These are phyloP conservation scores for Megamerina dolium DNA, from an alignment of 2,888 invertebrate genomes.

Conservation along the genomic window DNA sequence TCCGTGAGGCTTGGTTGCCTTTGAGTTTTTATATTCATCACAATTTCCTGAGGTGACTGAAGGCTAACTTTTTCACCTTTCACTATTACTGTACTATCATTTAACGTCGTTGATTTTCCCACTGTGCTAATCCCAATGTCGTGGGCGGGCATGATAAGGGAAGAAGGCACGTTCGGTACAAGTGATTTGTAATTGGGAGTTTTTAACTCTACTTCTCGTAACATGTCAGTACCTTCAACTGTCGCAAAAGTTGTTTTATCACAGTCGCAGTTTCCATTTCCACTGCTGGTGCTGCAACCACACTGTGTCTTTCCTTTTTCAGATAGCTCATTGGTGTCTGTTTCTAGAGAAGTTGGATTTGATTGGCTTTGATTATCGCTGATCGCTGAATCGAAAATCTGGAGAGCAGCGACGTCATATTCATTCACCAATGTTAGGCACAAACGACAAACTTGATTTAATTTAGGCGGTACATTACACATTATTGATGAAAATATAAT, in stretches of 20 bases:
- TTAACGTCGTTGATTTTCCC: conserved; percentile 1
- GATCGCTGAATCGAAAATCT: conserved; percentile 36
- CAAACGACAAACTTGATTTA: conserved; percentile 89
- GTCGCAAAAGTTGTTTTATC: conserved; percentile 11
- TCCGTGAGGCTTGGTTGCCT: conserved; percentile 6
- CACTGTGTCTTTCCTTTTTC: no score
- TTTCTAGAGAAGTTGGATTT: neutral
- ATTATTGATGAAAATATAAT: conserved; percentile 55
- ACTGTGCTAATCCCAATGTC: conserved; percentile 10
- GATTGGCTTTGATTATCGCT: neutral
- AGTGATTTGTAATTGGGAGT: neutral
- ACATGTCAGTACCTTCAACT: neutral
- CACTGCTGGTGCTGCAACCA: conserved; percentile 8
- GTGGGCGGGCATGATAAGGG: conserved; percentile 6
- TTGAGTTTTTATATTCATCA: conserved; percentile 4
- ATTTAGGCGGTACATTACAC: conserved; percentile 88
- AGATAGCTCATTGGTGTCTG: no score
- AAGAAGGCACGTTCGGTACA: conserved; percentile 19
- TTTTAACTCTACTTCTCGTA: neutral
- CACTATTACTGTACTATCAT: conserved; percentile 7
- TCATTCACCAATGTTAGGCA: conserved; percentile 76
- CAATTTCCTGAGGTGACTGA: conserved; percentile 5
- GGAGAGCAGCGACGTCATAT: conserved; percentile 65
- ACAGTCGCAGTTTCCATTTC: conserved; percentile 10
- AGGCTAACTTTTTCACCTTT: conserved; percentile 7